Evolutionary conservation across 2,113 vertebrate species (phyloP).

Genomic region (Scomber colias): DNA sequence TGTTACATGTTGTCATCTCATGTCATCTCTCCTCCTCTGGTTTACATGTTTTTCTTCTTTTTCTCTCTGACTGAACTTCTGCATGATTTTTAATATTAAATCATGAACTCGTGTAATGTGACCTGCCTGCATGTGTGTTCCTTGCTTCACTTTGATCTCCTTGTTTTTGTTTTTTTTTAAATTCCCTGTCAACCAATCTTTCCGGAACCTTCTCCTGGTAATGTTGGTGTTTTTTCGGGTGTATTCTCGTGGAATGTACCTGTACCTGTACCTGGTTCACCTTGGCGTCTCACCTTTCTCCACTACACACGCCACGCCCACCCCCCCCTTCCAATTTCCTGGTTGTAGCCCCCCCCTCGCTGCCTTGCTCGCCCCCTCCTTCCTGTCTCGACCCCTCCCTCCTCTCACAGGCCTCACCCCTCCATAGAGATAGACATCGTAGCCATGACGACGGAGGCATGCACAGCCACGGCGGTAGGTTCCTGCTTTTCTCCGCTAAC

Average conservation of each 20-base stretch:
- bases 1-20: constrained; percentile 77
- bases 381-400: constrained; percentile 91
- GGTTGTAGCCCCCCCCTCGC: constrained; percentile 90
- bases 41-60: constrained; percentile 64
- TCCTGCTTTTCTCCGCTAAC: constrained; percentile 60
- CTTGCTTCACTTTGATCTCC: constrained; percentile 50
- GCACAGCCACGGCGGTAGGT: constrained; percentile 92
- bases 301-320: constrained; percentile 33
- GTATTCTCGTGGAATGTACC: constrained; percentile 72
- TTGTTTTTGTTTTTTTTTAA: constrained; percentile 2
- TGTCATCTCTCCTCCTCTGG: not conserved
- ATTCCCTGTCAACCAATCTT: constrained; percentile 9
- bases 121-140: constrained; percentile 62
- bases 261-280: constrained; percentile 78
- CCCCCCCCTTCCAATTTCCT: constrained; percentile 29
- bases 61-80: constrained; percentile 14
- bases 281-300: constrained; percentile 60
- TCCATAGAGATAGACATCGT: constrained; percentile 89
- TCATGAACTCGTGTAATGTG: constrained; percentile 12
- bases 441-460: constrained; percentile 89
- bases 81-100: constrained; percentile 46
- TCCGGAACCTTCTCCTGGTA: constrained; percentile 32
- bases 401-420: constrained; percentile 92
- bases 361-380: constrained; percentile 89
- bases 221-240: constrained; percentile 45